These are phyloP conservation scores for Dipodomys stephensi DNA, from an alignment of 2,113 vertebrate genomes.

Conservation along the genomic window DNA sequence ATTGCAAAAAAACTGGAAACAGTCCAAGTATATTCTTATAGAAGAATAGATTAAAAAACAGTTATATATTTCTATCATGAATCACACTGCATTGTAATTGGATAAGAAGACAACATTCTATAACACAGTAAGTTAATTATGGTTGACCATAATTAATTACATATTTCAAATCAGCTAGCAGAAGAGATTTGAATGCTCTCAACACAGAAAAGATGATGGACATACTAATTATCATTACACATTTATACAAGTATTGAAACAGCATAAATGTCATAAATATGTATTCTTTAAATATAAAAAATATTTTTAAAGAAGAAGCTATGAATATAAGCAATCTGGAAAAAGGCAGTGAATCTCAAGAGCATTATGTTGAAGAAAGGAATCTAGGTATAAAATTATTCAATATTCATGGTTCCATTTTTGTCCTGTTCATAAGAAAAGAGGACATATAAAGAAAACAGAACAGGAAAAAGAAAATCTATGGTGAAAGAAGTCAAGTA, in stretches of 20 bases:
- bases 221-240: background rate
- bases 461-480: background rate
- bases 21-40: background rate
- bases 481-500: background rate
- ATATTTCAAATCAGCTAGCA: background rate
- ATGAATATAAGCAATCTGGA: background rate
- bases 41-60: background rate
- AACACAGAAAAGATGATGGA: background rate
- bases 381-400: background rate
- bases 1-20: background rate
- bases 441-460: too few relatives aligned
- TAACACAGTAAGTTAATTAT: background rate
- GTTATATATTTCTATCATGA: background rate
- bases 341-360: background rate
- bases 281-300: background rate
- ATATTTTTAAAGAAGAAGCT: background rate
- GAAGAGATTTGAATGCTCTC: background rate
- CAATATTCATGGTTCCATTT: background rate
- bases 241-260: background rate
- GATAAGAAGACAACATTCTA: background rate
- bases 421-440: background rate
- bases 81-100: background rate
- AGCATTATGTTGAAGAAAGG: background rate
- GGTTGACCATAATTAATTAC: background rate
- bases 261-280: background rate